These are phyloP conservation scores for Callithrix jacchus DNA, from an alignment of 2,113 vertebrate species.

Conservation along the genomic window DNA sequence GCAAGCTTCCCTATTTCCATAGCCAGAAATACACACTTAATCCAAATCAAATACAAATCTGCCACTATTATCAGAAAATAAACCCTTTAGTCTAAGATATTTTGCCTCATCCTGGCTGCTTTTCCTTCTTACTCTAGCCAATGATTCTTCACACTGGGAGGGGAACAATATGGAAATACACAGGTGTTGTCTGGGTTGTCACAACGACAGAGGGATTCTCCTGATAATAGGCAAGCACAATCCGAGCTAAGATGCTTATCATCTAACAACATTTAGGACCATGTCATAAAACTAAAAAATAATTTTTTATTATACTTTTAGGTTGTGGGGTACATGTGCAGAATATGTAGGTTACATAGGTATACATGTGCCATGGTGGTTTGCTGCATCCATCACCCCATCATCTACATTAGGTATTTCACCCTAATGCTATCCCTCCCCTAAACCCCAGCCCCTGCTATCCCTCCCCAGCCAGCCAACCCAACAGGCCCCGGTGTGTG, in stretches of 20 bases:
- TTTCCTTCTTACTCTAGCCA: background rate
- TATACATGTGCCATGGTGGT: too few species aligned
- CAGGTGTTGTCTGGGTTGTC: background rate
- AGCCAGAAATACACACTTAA: background rate
- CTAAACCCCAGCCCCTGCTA: too few species aligned
- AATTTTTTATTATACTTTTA: background rate
- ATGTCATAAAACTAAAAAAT: background rate
- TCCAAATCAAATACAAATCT: background rate
- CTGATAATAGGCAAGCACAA: background rate
- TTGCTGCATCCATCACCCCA: too few species aligned
- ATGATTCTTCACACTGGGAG: background rate
- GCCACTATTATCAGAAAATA: background rate
- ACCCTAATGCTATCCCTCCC: too few species aligned
- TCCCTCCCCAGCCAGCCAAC: too few species aligned
- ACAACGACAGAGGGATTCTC: background rate
- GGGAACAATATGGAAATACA: background rate
- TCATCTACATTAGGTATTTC: too few species aligned
- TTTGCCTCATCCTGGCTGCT: background rate
- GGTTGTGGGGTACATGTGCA: too few species aligned
- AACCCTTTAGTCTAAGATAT: background rate
- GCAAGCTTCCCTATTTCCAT: background rate
- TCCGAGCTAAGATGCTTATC: background rate
- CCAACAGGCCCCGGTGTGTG: too few species aligned
- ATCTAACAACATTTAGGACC: background rate
- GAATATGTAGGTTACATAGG: too few species aligned